Conservation (phyloP, 2,888 invertebrate genomes). For the Drosophila formosana region DNA sequence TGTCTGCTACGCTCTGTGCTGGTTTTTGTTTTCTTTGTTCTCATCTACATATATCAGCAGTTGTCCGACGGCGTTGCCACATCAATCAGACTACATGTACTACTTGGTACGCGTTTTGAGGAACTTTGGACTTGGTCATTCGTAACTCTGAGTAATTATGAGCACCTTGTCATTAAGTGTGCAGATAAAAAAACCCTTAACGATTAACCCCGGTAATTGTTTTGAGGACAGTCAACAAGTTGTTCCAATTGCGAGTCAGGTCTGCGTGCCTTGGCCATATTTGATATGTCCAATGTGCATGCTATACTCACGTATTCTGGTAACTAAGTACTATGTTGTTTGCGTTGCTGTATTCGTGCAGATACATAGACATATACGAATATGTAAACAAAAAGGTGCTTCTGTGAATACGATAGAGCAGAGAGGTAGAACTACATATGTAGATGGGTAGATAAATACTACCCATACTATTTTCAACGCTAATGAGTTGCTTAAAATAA, state of each 20-base stretch:
- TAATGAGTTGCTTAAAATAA: constrained; percentile 9
- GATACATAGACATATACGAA: constrained; percentile 4
- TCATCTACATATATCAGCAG: constrained; percentile 55
- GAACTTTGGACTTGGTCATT: constrained; percentile 56
- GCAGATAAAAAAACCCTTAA: constrained; percentile 27
- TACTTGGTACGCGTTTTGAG: constrained; percentile 27
- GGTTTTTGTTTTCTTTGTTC: constrained; percentile 76
- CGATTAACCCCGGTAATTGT: constrained; percentile 10
- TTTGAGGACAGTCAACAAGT: constrained; percentile 51
- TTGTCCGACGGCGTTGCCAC: constrained; percentile 53
- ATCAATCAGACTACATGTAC: constrained; percentile 6
- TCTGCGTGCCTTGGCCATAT: constrained; percentile 11
- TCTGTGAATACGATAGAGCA: constrained; percentile 8
- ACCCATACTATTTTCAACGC: too few relatives aligned
- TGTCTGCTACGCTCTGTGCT: constrained; percentile 50
- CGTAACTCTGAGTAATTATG: constrained; percentile 43
- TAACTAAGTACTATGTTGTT: too few relatives aligned
- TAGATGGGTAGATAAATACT: too few relatives aligned
- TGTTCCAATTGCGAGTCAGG: constrained; percentile 38
- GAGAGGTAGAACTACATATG: not conserved
- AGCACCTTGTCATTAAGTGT: constrained; percentile 6
- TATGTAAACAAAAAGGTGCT: not conserved
- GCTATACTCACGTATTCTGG: too few relatives aligned
- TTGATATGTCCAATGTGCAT: not conserved
- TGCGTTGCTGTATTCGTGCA: not conserved